Base-by-base conservation (phyloP, 2,797 vertebrate species). In the Sparus aurata region DNA sequence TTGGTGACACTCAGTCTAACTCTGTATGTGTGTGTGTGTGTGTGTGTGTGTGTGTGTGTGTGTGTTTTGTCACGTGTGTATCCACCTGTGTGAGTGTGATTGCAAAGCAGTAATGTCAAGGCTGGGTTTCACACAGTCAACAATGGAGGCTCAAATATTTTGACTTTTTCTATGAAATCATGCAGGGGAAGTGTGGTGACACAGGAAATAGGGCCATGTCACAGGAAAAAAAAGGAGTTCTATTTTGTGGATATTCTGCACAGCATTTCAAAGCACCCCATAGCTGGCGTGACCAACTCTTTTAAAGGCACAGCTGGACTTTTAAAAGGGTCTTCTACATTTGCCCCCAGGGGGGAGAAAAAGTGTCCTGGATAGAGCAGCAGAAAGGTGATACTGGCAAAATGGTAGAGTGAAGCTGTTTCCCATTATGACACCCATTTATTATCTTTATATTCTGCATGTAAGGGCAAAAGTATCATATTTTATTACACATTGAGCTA, bases 221-320 rank as follows among this genome's bases (percentile, higher is more conserved):
- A 89, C 55, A 12, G 54, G 16, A 62, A 8, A 4, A 62, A 50
- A 59, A 73, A 75, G 22, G 61, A 68, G 57, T 49, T 79, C 65
- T 76, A 60, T 62, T 85, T 71, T 79, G 85, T 84, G 80, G 82
- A 85, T 85, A 75, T 86, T 91, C 85, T 69, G 71, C 79, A 59
- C 79, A 80, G 78, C 83, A 70, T 88, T 90, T 90, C 79, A 84
- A 86, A 86, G 86, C 70, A 60, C 76, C 76, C 84, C 69, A 73
- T 77, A 8, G 43, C 73, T 67, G 68, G 76, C 86, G 86, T 91
- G 90, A 92, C 91, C 86, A 87, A 84, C 78, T 85, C 55, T 69
- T 90, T 89, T 84, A 85, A 89, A 90, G 74, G 81, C 88, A 91
- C 91, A 91, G 86, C 88, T 89, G 90, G 87, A 81, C 85, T 79